A percentile compares a stretch with the other conserved stretches of the same genome.
phyloP scores from a whole-genome alignment of 2,888 invertebrate species.

The Tiliacea aurago region DNA sequence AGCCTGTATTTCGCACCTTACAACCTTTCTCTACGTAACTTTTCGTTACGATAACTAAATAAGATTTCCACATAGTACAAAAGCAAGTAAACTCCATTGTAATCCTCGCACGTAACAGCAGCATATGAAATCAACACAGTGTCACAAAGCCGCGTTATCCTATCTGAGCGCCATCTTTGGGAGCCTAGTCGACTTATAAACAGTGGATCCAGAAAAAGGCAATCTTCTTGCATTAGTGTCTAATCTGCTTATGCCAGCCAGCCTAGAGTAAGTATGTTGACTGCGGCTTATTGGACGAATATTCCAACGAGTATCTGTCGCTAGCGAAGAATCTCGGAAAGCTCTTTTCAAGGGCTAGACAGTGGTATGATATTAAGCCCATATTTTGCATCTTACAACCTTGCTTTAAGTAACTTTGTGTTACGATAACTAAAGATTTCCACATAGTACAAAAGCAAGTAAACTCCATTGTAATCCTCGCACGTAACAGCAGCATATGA shows the following conservation, averaged over 20 bases:
- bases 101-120: conserved; percentile 57
- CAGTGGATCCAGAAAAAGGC: too few species aligned
- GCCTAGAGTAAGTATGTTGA: too few species aligned
- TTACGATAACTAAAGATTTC: conserved; percentile 33
- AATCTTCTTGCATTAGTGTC: too few species aligned
- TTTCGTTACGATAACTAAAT: conserved; percentile 14
- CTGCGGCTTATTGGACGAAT: too few species aligned
- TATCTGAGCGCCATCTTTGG: conserved; percentile 74
- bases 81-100: conserved; percentile 53
- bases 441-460: conserved; percentile 34
- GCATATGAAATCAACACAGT: conserved; percentile 63
- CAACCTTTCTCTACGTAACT: background rate
- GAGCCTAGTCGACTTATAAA: too few species aligned
- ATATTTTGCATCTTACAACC: background rate
- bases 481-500: conserved; percentile 61
- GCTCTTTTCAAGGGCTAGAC: background rate
- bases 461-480: conserved; percentile 56
- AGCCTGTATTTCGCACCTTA: background rate
- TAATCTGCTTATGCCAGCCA: too few species aligned
- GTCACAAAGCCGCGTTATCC: conserved; percentile 84
- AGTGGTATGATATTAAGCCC: background rate
- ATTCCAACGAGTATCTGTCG: too few species aligned
- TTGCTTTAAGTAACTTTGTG: conserved; percentile 2
- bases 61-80: conserved; percentile 28
- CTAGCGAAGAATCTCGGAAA: too few species aligned